Conservation (phyloP, 1,140 invertebrate genomes). For the Oryctes rhinoceros region DNA sequence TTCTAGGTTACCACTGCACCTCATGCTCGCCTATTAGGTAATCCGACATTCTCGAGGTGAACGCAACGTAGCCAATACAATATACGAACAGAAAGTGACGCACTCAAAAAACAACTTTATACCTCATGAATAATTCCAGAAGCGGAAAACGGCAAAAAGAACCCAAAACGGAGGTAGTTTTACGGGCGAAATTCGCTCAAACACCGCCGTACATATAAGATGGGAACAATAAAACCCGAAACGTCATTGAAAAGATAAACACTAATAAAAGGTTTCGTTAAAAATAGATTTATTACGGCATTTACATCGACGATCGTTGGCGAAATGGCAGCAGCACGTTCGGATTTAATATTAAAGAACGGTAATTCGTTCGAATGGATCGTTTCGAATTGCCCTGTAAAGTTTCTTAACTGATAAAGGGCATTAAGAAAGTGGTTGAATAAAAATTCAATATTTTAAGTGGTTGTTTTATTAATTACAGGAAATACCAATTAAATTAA, state of each 20-base stretch:
- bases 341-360: background rate
- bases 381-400: too few relatives aligned
- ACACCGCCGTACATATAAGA: background rate
- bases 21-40: too few relatives aligned
- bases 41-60: too few relatives aligned
- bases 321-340: background rate
- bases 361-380: too few relatives aligned
- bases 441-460: too few relatives aligned
- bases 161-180: background rate
- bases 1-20: too few relatives aligned
- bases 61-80: too few relatives aligned
- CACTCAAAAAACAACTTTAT: background rate
- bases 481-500: too few relatives aligned
- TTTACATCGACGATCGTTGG: background rate
- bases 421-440: too few relatives aligned
- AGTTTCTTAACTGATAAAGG: too few relatives aligned
- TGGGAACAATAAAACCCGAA: background rate
- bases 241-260: constrained; percentile 18
- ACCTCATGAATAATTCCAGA: background rate
- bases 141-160: background rate
- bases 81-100: too few relatives aligned
- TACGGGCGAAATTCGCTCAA: background rate
- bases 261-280: constrained; percentile 11
- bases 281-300: constrained; percentile 6
- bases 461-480: too few relatives aligned